These are phyloP conservation scores for Rhinatrema bivittatum DNA, from an alignment of 2,797 vertebrate species.

Conservation along the genomic window DNA sequence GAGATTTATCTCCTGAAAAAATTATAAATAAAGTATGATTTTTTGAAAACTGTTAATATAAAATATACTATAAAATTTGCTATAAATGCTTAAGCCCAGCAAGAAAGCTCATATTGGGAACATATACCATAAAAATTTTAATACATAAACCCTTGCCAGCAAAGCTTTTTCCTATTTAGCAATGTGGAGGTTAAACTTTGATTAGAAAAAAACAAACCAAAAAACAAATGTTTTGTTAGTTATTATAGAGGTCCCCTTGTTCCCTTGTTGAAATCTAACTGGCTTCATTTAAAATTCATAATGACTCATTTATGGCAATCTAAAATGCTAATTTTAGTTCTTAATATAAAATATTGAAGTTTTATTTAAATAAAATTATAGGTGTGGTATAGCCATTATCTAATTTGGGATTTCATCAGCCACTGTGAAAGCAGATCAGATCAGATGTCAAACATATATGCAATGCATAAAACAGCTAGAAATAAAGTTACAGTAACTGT, in stretches of 20 bases:
- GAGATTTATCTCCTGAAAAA: conserved; percentile 93
- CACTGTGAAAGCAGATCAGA: too few species aligned
- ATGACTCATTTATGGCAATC: not conserved
- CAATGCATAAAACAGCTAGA: too few species aligned
- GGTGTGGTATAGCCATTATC: too few species aligned
- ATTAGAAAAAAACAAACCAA: conserved; percentile 22
- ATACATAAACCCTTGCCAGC: conserved; percentile 35
- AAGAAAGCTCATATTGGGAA: conserved; percentile 51
- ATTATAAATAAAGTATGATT: conserved; percentile 75
- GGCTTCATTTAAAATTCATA: not conserved
- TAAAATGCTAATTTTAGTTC: not conserved
- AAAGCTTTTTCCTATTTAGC: conserved; percentile 48
- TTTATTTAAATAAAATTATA: too few species aligned
- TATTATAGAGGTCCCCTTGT: conserved; percentile 26
- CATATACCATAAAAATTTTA: conserved; percentile 49
- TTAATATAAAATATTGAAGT: not conserved
- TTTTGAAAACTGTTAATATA: conserved; percentile 68
- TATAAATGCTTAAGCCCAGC: conserved; percentile 64
- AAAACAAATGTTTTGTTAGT: conserved; percentile 9
- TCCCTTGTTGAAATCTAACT: not conserved
- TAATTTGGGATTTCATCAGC: too few species aligned
- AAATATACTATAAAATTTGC: conserved; percentile 64
- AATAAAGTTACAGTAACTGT: too few species aligned
- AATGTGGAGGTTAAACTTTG: conserved; percentile 31
- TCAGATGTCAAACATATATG: too few species aligned